phyloP scores from a whole-genome alignment of 2,797 vertebrate genomes.

The Lindbergichthys nudifrons region DNA sequence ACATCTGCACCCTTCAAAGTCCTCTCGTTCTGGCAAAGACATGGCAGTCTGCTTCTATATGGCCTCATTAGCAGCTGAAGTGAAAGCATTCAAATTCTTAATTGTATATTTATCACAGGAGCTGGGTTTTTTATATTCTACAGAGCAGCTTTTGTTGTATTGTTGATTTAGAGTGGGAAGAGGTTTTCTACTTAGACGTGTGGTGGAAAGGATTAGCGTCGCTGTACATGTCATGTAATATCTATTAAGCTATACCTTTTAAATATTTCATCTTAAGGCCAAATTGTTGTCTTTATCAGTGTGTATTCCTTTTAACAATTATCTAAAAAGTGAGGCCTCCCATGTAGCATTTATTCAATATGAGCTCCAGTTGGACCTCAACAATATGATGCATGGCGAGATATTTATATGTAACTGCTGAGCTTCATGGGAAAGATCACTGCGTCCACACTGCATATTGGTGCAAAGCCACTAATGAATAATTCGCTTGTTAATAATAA shows the following conservation, averaged over 20 bases:
- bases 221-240: background rate
- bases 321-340: background rate
- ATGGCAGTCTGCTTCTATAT: conserved; percentile 7
- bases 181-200: conserved; percentile 6
- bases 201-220: conserved; percentile 1
- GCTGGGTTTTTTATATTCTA: conserved; percentile 1
- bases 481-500: conserved; percentile 1
- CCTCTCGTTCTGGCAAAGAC: conserved; percentile 11
- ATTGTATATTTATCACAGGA: background rate
- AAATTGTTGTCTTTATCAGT: background rate
- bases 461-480: background rate
- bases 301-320: background rate
- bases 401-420: no score
- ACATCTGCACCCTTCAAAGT: background rate
- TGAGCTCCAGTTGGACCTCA: conserved; percentile 27
- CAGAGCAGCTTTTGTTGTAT: background rate
- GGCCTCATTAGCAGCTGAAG: conserved; percentile 31
- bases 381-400: background rate
- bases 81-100: conserved; percentile 14
- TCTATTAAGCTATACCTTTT: background rate
- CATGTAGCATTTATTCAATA: background rate
- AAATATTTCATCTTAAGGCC: background rate
- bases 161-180: background rate
- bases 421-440: background rate
- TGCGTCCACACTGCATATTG: conserved; percentile 3